phyloP scores from a whole-genome alignment of 2,888 invertebrate species.

The Argyresthia albistria region DNA sequence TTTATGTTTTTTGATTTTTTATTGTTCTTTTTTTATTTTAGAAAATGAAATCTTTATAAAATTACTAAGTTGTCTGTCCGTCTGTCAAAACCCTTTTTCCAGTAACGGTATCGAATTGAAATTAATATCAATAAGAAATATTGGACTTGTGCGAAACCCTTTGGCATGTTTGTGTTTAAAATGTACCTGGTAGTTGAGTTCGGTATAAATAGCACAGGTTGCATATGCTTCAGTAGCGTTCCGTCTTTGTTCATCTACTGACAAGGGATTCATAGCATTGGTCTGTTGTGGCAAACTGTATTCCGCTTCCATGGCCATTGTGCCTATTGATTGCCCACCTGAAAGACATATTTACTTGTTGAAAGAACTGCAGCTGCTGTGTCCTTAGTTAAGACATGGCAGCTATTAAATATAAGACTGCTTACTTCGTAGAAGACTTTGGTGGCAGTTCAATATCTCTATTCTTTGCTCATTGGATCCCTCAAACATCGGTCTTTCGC shows the following conservation, averaged over 20 bases:
- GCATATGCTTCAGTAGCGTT: slow-evolving; percentile 80
- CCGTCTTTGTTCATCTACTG: slow-evolving; percentile 44
- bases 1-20: too few relatives aligned
- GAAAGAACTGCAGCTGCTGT: too few relatives aligned
- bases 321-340: slow-evolving; percentile 53
- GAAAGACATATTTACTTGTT: neutral
- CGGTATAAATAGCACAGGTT: slow-evolving; percentile 77
- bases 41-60: too few relatives aligned
- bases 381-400: neutral
- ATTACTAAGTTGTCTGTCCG: too few relatives aligned
- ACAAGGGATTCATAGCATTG: slow-evolving; percentile 40
- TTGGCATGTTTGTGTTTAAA: neutral
- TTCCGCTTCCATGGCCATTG: slow-evolving; percentile 62
- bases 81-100: too few relatives aligned
- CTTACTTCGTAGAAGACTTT: slow-evolving; percentile 52
- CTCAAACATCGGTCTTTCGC: slow-evolving; percentile 56
- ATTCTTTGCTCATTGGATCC: slow-evolving; percentile 58
- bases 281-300: slow-evolving; percentile 61
- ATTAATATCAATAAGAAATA: too few relatives aligned
- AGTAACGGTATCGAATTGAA: too few relatives aligned
- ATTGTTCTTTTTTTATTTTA: too few relatives aligned
- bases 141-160: too few relatives aligned
- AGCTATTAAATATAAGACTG: neutral
- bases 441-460: slow-evolving; percentile 61
- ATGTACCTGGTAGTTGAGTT: slow-evolving; percentile 54